Percentiles rank a stretch among this genome's conserved stretches.
Evolutionary conservation across 2,888 invertebrate genomes (phyloP).

Genomic region (Drosophila conformis): DNA sequence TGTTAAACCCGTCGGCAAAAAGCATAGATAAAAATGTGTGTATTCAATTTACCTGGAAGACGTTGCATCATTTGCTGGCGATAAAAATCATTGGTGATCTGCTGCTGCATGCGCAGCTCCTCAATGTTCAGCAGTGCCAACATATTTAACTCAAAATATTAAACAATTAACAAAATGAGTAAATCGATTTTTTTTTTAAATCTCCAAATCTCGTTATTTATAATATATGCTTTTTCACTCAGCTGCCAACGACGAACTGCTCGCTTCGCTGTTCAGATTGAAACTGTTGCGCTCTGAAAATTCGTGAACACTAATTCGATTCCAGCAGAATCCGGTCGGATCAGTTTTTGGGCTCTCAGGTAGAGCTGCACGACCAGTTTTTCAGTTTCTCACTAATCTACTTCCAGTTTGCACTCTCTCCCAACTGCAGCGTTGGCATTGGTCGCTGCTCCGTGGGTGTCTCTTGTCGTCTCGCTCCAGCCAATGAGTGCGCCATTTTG

Average conservation of each 20-base stretch:
- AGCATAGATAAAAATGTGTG: not conserved
- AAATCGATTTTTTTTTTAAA: constrained; percentile 1
- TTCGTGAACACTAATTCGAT: constrained; percentile 45
- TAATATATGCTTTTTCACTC: not conserved
- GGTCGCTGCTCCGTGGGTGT: constrained; percentile 32
- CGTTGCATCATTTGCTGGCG: constrained; percentile 84
- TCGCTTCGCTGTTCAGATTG: constrained; percentile 59
- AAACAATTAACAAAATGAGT: not conserved
- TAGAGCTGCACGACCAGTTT: constrained; percentile 66
- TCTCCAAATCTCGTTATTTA: constrained; percentile 1
- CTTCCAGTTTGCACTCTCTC: constrained; percentile 33
- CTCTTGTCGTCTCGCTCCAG: constrained; percentile 54
- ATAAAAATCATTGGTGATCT: constrained; percentile 83
- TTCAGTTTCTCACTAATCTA: constrained; percentile 27
- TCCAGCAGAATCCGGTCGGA: constrained; percentile 68
- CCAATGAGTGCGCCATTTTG: constrained; percentile 64
- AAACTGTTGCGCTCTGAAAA: constrained; percentile 59
- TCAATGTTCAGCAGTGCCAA: constrained; percentile 74
- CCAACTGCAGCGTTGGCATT: constrained; percentile 48
- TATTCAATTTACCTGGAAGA: constrained; percentile 77
- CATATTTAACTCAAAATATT: constrained; percentile 34
- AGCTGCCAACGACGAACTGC: constrained; percentile 42
- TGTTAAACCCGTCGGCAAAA: constrained; percentile 46
- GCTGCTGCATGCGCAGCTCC: constrained; percentile 83
- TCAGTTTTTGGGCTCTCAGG: constrained; percentile 54